phyloP scores from a whole-genome alignment of 2,113 vertebrate genomes.

The Morone saxatilis region DNA sequence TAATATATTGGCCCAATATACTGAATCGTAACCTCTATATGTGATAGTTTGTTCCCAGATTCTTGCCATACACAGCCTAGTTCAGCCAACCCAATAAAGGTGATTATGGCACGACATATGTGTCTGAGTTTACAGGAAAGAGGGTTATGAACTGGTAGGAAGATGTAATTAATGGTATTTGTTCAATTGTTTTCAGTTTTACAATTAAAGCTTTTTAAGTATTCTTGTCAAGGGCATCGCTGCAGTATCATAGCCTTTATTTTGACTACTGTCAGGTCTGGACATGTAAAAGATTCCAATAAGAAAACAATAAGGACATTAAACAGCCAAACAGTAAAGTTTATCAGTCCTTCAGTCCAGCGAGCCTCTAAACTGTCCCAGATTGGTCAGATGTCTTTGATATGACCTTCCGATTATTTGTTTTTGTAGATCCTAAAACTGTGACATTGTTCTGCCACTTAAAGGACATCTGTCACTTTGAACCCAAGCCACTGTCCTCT shows the following conservation, averaged over 20 bases:
- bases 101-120: no score
- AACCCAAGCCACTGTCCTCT: neutral
- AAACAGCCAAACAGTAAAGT: neutral
- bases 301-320: neutral
- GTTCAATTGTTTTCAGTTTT: neutral
- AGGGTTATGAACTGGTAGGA: no score
- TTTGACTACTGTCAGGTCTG: neutral
- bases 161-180: neutral
- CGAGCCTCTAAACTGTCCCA: conserved; percentile 39
- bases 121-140: no score
- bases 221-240: neutral
- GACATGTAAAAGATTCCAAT: neutral
- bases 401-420: conserved; percentile 26
- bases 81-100: no score
- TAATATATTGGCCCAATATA: no score
- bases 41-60: no score
- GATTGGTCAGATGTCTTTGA: conserved; percentile 51
- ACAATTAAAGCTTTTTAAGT: neutral
- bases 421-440: conserved; percentile 54
- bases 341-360: neutral
- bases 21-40: no score
- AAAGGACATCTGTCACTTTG: conserved; percentile 52
- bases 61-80: no score
- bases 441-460: conserved; percentile 33
- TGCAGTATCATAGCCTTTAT: neutral